Evolutionary conservation across 2,797 vertebrate genomes (phyloP), one percentile per base, ranked within the genome.

Genomic region (Discoglossus pictus): DNA sequence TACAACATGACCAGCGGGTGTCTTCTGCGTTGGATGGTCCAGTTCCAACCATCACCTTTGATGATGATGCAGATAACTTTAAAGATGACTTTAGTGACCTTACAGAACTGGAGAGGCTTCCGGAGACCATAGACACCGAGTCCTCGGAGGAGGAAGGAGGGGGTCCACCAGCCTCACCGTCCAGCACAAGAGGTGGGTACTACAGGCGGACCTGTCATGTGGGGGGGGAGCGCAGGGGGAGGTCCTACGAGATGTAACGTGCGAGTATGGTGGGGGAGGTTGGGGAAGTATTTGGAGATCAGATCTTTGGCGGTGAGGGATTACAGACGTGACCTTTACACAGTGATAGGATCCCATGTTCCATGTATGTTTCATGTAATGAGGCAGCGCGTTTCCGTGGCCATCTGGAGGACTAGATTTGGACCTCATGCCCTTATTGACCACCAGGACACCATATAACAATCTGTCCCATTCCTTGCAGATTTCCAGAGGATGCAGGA

Each of bases 401-500:
- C n/a, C 6, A 12, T 2, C 6, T 6, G 39, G 10, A 42, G 39
- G n/a, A n/a, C n/a, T n/a, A n/a, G n/a, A n/a, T n/a, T n/a, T n/a
- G n/a, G n/a, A n/a, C n/a, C n/a, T n/a, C 38, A 3, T 38, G 17
- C 12, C 38, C 35, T 51, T 7, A 13, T n/a, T n/a, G n/a, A n/a
- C n/a, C n/a, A n/a, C n/a, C n/a, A n/a, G n/a, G n/a, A n/a, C n/a
- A n/a, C n/a, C n/a, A n/a, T n/a, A n/a, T n/a, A n/a, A n/a, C n/a
- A 6, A 16, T 21, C 34, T 9, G 16, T 60, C 35, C 35, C 6
- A 52, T 6, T 38, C 18, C 1, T 69, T 72, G 1, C 34, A 89
- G 84, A 87, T 60, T 84, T 81, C 84, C 75, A 80, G 86, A 88
- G 94, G 83, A 90, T 97, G 79, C 95, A 97, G 82, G 95, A 96